phyloP scores from a whole-genome alignment of 2,888 invertebrate species.

The Helleia helle region DNA sequence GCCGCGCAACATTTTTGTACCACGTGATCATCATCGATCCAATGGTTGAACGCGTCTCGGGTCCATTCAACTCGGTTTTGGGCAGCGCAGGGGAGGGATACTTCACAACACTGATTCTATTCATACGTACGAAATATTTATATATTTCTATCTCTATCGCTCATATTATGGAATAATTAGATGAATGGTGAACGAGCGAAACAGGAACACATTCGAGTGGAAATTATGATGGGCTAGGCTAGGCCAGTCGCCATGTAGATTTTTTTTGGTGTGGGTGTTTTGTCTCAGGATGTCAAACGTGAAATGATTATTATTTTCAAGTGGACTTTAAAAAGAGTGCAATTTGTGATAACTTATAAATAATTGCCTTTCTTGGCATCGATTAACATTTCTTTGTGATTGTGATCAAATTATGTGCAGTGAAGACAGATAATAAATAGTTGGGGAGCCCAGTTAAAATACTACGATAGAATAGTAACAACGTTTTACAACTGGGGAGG shows the following conservation, averaged over 20 bases:
- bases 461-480: slow-evolving; percentile 73
- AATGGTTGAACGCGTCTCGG: slow-evolving; percentile 72
- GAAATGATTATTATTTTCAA: slow-evolving; percentile 69
- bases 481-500: slow-evolving; percentile 67
- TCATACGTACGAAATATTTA: slow-evolving; percentile 69
- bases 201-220: slow-evolving; percentile 65
- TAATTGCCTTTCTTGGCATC: slow-evolving; percentile 38
- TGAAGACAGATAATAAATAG: slow-evolving; percentile 57
- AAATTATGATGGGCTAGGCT: slow-evolving; percentile 66
- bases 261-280: slow-evolving; percentile 71
- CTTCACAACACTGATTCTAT: slow-evolving; percentile 68
- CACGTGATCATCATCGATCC: slow-evolving; percentile 73
- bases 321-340: slow-evolving; percentile 57
- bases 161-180: slow-evolving; percentile 65
- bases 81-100: slow-evolving; percentile 50
- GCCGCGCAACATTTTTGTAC: slow-evolving; percentile 49
- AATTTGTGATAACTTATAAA: slow-evolving; percentile 42
- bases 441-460: slow-evolving; percentile 69
- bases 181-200: slow-evolving; percentile 70
- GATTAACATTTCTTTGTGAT: slow-evolving; percentile 48
- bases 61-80: slow-evolving; percentile 72
- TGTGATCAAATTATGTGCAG: slow-evolving; percentile 35
- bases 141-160: slow-evolving; percentile 54
- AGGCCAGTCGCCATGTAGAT: slow-evolving; percentile 67
- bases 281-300: slow-evolving; percentile 67